Base-by-base conservation (phyloP, 2,888 invertebrate species). In the Anaspis maculata region DNA sequence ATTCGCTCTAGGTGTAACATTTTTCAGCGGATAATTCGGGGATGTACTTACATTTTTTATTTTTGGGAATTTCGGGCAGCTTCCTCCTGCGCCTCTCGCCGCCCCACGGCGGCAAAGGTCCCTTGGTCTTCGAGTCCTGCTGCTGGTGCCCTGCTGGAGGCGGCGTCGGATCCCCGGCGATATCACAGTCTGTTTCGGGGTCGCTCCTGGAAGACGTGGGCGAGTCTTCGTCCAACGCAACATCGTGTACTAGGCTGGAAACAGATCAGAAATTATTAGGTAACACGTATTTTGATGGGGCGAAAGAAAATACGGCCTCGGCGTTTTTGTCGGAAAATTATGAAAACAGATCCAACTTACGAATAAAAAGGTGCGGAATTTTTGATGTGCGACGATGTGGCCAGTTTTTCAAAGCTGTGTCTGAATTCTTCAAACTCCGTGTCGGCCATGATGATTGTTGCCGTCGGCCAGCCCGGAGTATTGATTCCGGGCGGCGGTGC, bases 381-480 rank as follows among this genome's bases (percentile, higher is more conserved):
- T 62, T 79, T 83, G 47, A 79, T 77, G 56, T 82, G 80, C 61
- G 83, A 83, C 39, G 84, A 6, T n/a, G n/a, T n/a, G n/a, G 19
- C 82, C 63, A 84, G 70, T 68, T 79, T 77, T 57, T 88, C 86
- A 67, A 87, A 89, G 64, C 81, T 80, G 57, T 83, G 81, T 57
- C 83, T 82, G 72, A 91, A 89, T 75, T 91, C 87, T 69, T 91
- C 90, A 70, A 87, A 91, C 70, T 91, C 90, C 66, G 81, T 83
- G 74, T 91, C 91, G 58, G 89, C 90, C 90, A 91, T 91, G 70
- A 72, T 73, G 73, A 61, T 68, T 60, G 56, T 56, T 43, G 41
- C 32, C 47, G 45, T n/a, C n/a, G n/a, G n/a, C n/a, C n/a, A n/a
- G n/a, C 45, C 45, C 37, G 27, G 21, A 41, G 45, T 50, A 54